Evolutionary conservation across 2,113 vertebrate species (phyloP).

Genomic region (Zeus faber): DNA sequence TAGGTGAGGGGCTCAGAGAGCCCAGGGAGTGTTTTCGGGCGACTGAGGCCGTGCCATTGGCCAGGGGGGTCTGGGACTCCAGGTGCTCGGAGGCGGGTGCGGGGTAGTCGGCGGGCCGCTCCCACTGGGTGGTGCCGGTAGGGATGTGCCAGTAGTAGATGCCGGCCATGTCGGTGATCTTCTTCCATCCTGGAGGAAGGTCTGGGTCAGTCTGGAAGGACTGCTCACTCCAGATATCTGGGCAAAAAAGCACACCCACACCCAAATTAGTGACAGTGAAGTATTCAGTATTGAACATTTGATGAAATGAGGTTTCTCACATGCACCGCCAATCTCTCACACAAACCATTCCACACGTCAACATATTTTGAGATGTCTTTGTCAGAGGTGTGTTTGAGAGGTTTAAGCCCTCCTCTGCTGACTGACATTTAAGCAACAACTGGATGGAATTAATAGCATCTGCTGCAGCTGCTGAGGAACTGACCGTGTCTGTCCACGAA

Average conservation of each 20-base stretch:
- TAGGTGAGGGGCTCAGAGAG: conserved; percentile 89
- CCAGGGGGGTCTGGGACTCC: conserved; percentile 13
- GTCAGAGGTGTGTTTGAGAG: background rate
- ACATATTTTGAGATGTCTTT: background rate
- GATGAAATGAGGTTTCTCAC: too few relatives aligned
- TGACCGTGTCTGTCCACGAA: conserved; percentile 15
- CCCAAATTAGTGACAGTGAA: background rate
- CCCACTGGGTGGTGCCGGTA: conserved; percentile 97
- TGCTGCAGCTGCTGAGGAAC: conserved; percentile 34
- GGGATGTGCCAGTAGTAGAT: conserved; percentile 99
- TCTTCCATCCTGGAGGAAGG: conserved; percentile 97
- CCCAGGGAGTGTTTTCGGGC: conserved; percentile 82
- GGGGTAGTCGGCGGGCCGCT: conserved; percentile 79
- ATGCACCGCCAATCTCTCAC: background rate
- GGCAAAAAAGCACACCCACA: background rate
- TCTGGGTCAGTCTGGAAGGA: conserved; percentile 94
- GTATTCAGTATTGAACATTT: too few relatives aligned
- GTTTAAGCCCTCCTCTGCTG: too few relatives aligned
- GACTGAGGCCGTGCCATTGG: conserved; percentile 2
- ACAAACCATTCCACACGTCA: background rate
- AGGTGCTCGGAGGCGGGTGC: conserved; percentile 46
- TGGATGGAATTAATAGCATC: conserved; percentile 31
- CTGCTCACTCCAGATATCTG: conserved; percentile 95
- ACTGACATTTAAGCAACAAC: conserved; percentile 27
- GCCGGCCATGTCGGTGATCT: conserved; percentile 90